phyloP scores from a whole-genome alignment of 2,797 vertebrate genomes.

The Tinamus major region DNA sequence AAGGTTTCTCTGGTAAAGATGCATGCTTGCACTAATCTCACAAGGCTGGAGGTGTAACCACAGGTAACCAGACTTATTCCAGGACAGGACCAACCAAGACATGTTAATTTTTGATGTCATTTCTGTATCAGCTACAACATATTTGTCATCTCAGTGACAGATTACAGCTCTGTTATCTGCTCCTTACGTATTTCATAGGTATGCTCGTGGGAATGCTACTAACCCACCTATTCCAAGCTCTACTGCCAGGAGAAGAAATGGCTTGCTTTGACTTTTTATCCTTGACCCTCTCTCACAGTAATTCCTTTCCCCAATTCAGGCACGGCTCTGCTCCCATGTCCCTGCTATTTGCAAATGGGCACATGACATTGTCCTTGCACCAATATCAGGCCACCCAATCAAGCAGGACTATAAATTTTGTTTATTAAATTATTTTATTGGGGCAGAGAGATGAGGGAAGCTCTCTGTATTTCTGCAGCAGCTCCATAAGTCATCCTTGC shows the following conservation, averaged over 20 bases:
- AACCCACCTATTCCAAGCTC: neutral
- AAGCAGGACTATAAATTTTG: neutral
- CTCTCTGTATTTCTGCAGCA: neutral
- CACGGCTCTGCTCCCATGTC: neutral
- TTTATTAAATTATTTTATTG: neutral
- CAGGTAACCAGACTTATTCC: neutral
- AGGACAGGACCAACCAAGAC: neutral
- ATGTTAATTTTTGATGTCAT: neutral
- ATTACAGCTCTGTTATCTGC: neutral
- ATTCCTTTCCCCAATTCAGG: neutral
- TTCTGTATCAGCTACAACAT: neutral
- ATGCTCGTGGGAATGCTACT: neutral
- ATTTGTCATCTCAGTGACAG: neutral
- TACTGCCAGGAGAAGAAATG: neutral
- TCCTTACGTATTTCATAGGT: neutral
- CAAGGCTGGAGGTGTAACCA: neutral
- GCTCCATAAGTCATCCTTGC: neutral
- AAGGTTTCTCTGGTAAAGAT: neutral
- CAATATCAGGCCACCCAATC: neutral
- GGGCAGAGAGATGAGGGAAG: neutral
- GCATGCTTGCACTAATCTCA: neutral
- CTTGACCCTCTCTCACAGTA: accelerated
- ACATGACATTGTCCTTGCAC: neutral
- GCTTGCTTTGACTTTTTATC: neutral
- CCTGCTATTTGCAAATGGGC: neutral